Conservation (phyloP, 2,797 vertebrate genomes). For the Aulostomus chinensis region DNA sequence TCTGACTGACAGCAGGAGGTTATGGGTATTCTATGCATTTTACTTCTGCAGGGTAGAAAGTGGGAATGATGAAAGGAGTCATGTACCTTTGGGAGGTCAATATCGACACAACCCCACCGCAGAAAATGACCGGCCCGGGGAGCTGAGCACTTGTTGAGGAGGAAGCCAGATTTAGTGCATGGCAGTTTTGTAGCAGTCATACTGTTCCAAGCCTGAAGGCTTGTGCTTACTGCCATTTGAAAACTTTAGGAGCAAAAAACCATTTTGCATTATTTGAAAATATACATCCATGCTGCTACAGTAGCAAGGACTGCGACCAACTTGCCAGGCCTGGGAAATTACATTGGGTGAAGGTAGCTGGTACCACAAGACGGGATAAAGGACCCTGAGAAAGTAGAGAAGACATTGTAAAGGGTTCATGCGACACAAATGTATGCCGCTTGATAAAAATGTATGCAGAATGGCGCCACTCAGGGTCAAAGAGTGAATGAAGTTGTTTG, state of each 20-base stretch:
- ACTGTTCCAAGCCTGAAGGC: conserved; percentile 54
- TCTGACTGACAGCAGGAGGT: conserved; percentile 51
- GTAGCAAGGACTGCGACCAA: too few species aligned
- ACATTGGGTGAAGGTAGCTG: too few species aligned
- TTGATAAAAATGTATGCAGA: too few species aligned
- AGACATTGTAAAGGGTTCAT: too few species aligned
- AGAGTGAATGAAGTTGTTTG: too few species aligned
- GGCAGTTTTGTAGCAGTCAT: conserved; percentile 57
- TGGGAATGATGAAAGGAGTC: conserved; percentile 52
- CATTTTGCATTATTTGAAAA: too few species aligned
- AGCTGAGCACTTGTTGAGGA: conserved; percentile 53
- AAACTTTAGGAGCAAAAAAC: conserved; percentile 12
- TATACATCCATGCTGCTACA: conserved; percentile 33
- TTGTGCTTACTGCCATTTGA: conserved; percentile 33
- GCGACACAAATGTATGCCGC: too few species aligned
- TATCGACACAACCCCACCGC: conserved; percentile 64
- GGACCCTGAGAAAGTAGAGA: too few species aligned
- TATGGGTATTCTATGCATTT: conserved; percentile 38
- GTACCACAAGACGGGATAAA: too few species aligned
- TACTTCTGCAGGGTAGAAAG: conserved; percentile 41
- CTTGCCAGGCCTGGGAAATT: too few species aligned
- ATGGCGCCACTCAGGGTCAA: too few species aligned
- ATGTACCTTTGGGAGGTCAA: conserved; percentile 67
- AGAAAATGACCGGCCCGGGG: conserved; percentile 69
- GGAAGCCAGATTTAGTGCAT: conserved; percentile 61